Base-by-base conservation (phyloP, 2,888 invertebrate species). In the Aethes cnicana region DNA sequence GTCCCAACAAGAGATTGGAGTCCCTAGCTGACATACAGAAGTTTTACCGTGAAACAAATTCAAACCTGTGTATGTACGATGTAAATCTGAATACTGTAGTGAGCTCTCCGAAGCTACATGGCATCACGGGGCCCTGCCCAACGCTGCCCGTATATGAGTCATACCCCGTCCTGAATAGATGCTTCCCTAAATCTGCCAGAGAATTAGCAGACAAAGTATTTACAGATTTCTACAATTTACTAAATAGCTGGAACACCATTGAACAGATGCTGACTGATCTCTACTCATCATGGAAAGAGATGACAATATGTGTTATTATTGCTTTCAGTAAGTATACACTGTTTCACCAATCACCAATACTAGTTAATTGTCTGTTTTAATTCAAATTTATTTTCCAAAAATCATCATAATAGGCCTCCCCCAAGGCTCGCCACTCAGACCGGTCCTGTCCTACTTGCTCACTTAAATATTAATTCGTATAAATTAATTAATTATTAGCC, bases 241-340 rank as follows among this genome's bases (percentile, higher is more conserved):
- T 98, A 33, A 97, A 98, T 73, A 95, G 94, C 64, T 96, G 97
- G 94, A 96, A 97, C 75, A 92, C 95, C 21, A 92, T 97, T 63
- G 96, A 97, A 80, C 96, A 97, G 84, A 93, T 97, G 76, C 86
- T 97, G 23, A 94, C 95, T 41, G 98, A 98, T 84, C 88, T 98
- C 4, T 97, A 96, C 73, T 93, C 94, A 54, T 95, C 96, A 26
- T 97, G 97, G 97, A 94, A 92, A 68, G 94, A 95, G 77, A 95
- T 98, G 83, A 91, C 96, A 41, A 92, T 92, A 23, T 92, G 97
- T 67, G 94, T 95, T 46, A 93, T 94, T 55, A 83, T 97, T 54
- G 93, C 97, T 55, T 92, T 97, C 72, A 92, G 97, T 97, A 92
- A 90, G 91, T 50, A 9, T 8, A 9, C 9, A 23, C 4, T n/a